A percentile compares a stretch with the other conserved stretches of the same genome.
Conservation (phyloP, 2,797 vertebrate genomes). For the Ciconia nigra region DNA sequence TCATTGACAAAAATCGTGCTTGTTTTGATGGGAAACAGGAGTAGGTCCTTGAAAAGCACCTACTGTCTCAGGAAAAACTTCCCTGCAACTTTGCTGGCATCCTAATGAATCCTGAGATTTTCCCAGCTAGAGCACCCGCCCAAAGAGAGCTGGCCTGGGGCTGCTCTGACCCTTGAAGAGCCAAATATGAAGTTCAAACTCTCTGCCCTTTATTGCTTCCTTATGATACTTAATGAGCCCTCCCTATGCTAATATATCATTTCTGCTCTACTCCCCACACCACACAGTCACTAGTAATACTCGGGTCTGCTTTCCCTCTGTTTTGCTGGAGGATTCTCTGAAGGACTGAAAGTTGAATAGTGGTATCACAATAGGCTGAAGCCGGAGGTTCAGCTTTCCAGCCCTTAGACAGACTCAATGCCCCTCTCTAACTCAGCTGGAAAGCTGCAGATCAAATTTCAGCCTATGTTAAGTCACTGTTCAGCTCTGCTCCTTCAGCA, state of each 20-base stretch:
- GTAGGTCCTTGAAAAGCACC: not conserved
- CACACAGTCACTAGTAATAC: not conserved
- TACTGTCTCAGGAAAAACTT: not conserved
- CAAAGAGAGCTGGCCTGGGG: not conserved
- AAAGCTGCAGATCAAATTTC: slow-evolving; percentile 66
- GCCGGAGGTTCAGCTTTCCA: slow-evolving; percentile 36
- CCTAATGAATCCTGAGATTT: not conserved
- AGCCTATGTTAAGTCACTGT: slow-evolving; percentile 38
- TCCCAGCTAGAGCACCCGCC: not conserved
- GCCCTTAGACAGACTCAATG: slow-evolving; percentile 22
- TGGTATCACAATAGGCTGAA: slow-evolving; percentile 49
- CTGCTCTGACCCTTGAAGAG: not conserved
- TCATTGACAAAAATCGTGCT: not conserved
- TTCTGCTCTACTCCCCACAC: not conserved
- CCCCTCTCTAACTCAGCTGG: slow-evolving; percentile 46
- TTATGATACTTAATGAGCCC: not conserved
- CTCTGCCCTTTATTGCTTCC: slow-evolving; percentile 33
- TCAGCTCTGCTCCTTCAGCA: slow-evolving; percentile 16
- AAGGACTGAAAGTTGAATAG: slow-evolving; percentile 2
- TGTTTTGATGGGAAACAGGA: not conserved
- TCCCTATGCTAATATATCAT: not conserved
- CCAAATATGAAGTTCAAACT: slow-evolving; percentile 5
- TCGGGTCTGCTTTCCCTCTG: not conserved
- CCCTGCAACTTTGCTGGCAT: not conserved
- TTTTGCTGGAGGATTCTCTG: not conserved